Evolutionary conservation across 1,140 invertebrate species (phyloP).

Genomic region (Orius insidiosus): DNA sequence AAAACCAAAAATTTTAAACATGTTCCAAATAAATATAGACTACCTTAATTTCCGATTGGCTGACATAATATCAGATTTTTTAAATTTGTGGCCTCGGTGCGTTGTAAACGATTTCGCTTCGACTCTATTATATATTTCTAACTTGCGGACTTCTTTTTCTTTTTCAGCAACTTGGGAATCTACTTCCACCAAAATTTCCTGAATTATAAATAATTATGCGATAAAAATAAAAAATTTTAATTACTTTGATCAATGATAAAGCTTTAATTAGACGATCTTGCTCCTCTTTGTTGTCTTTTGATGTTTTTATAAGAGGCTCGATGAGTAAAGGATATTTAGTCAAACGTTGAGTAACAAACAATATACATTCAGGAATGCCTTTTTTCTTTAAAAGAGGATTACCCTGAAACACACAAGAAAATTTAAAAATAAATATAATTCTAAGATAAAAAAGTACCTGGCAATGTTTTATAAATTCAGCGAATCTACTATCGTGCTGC

Average conservation of each 20-base stretch:
- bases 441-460: slow-evolving; percentile 36
- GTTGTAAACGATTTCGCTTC: slow-evolving; percentile 80
- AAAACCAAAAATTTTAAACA: no score
- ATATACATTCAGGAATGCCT: slow-evolving; percentile 85
- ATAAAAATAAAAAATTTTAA: no score
- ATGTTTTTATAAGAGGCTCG: slow-evolving; percentile 83
- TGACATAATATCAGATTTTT: slow-evolving; percentile 80
- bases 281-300: slow-evolving; percentile 58
- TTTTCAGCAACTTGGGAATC: slow-evolving; percentile 83
- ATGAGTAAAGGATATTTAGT: no score
- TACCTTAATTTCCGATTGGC: slow-evolving; percentile 65
- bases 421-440: neutral
- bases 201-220: slow-evolving; percentile 58
- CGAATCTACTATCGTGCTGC: no score
- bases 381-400: slow-evolving; percentile 82
- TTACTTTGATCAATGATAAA: no score
- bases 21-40: no score
- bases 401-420: slow-evolving; percentile 28
- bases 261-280: slow-evolving; percentile 54
- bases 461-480: slow-evolving; percentile 72
- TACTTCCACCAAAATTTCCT: slow-evolving; percentile 73
- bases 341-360: no score
- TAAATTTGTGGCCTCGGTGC: slow-evolving; percentile 72
- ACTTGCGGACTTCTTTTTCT: slow-evolving; percentile 68
- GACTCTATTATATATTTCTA: slow-evolving; percentile 83